Evolutionary conservation across 2,888 invertebrate species (phyloP), one percentile per base, ranked within the genome.

Genomic region (Melinopterus prodromus): DNA sequence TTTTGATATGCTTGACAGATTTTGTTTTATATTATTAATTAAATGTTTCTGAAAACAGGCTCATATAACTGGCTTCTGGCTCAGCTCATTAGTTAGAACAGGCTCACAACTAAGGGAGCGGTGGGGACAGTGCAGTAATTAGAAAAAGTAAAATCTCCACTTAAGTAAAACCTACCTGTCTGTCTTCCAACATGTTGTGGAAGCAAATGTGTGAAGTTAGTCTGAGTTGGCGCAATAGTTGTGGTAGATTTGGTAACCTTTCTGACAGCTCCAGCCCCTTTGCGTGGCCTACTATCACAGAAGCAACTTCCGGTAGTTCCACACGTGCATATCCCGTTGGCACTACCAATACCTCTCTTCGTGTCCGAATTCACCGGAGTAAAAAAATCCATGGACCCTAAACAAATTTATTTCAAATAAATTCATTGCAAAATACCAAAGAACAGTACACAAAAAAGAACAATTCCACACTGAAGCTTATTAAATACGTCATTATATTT

Each of bases 251-350:
- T 70, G 14, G 36, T n/a, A 35, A 6, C 12, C 3, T 53, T 53
- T 12, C 12, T 53, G 53, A 7, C 53, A 53, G 7, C 12, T 12
- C 53, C 53, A 9, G 53, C 7, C 75, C 16, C 0, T 35, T 53
- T 71, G 76, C 7, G 75, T n/a, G 36, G 16, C 36, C 35, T 7
- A 4, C n/a, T 79, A n/a, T 87, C 88, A 84, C 92, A 92, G 37
- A 88, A 87, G 85, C 92, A 92, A 69, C 88, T 87, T 71, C 87
- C 87, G 70, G 86, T 80, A 37, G 88, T 86, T 81, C 89, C 87
- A 85, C 92, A 92, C 12, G 88, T 88, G 83, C 92, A 92, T 26
- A 90, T 88, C 0, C 92, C 92, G 38, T 87, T 84, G 0, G 91
- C 92, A 77, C 86, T 86, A 14, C 89, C 88, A 78, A 92, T 90